Evolutionary conservation across 30 jellyfish, hydroid and myxozoan genomes (phyloP).

Genomic region (Mastigias papua): DNA sequence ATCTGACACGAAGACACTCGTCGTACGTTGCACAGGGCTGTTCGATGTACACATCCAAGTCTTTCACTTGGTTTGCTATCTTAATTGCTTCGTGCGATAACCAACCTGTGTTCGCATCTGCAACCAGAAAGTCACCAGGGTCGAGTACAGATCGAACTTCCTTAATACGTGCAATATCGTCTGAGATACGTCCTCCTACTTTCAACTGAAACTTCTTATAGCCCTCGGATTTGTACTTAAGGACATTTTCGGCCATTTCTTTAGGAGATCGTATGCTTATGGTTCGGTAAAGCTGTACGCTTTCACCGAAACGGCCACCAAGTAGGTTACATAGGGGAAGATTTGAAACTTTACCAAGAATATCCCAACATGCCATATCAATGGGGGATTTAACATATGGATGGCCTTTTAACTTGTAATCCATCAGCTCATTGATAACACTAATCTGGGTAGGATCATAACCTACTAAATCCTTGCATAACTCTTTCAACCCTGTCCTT

Average conservation of each 20-base stretch:
- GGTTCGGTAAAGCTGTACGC: constrained; percentile 64
- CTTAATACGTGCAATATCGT: constrained; percentile 63
- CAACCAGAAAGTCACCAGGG: constrained; percentile 57
- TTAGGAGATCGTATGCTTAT: constrained; percentile 45
- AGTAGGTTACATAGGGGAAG: constrained; percentile 58
- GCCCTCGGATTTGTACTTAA: constrained; percentile 36
- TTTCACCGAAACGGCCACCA: constrained; percentile 68
- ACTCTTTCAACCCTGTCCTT: constrained; percentile 52
- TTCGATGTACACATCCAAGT: constrained; percentile 65
- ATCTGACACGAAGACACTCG: constrained; percentile 68
- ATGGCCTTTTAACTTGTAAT: constrained; percentile 66
- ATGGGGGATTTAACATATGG: constrained; percentile 74
- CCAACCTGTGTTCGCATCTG: constrained; percentile 78
- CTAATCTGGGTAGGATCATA: constrained; percentile 60
- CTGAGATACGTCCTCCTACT: constrained; percentile 65
- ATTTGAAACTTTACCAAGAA: constrained; percentile 48
- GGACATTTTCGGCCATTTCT: constrained; percentile 62
- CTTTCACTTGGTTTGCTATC: constrained; percentile 44
- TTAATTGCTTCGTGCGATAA: constrained; percentile 69
- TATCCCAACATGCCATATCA: constrained; percentile 77
- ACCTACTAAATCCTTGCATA: constrained; percentile 42
- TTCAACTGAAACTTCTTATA: constrained; percentile 58
- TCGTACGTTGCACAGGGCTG: constrained; percentile 74
- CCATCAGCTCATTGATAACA: constrained; percentile 62
- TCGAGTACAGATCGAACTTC: constrained; percentile 56